These are phyloP conservation scores for Protonemura montana DNA, from an alignment of 2,888 invertebrate genomes.

Conservation along the genomic window DNA sequence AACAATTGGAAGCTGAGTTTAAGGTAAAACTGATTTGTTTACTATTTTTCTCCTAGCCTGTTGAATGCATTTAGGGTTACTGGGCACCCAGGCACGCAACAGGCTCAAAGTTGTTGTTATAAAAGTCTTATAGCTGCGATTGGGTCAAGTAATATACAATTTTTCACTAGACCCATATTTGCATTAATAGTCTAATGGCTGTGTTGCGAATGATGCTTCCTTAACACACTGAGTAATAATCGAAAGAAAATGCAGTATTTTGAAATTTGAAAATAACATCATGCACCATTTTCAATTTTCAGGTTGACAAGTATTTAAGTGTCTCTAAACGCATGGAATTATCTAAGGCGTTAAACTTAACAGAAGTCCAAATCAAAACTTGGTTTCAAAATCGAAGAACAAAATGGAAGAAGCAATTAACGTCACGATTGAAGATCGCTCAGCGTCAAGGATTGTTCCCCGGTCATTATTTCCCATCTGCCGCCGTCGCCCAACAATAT, in stretches of 20 bases:
- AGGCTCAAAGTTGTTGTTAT: too few relatives aligned
- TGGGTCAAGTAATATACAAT: background rate
- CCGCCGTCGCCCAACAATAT: conserved; percentile 61
- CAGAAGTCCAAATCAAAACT: conserved; percentile 96
- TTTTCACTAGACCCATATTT: background rate
- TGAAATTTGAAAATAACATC: background rate
- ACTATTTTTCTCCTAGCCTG: too few relatives aligned
- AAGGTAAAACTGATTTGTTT: conserved; percentile 64
- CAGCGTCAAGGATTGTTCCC: conserved; percentile 83
- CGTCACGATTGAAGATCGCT: conserved; percentile 86
- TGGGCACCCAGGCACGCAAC: too few relatives aligned
- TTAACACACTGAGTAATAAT: background rate
- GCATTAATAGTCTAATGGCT: too few relatives aligned
- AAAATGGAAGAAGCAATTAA: conserved; percentile 97
- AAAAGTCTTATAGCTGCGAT: background rate
- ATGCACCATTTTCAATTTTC: conserved; percentile 51
- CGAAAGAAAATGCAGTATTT: background rate
- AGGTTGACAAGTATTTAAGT: conserved; percentile 93
- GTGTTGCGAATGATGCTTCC: too few relatives aligned
- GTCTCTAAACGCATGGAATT: conserved; percentile 95
- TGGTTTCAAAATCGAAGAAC: conserved; percentile 97
- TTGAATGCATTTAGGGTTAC: too few relatives aligned
- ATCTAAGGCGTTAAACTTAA: conserved; percentile 85
- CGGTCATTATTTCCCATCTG: conserved; percentile 52
- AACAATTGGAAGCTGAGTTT: conserved; percentile 91